A percentile compares a stretch with the other conserved stretches of the same genome.
These are phyloP conservation scores for Mormyrus lacerda DNA, from an alignment of 2,113 vertebrate species.

Conservation along the genomic window DNA sequence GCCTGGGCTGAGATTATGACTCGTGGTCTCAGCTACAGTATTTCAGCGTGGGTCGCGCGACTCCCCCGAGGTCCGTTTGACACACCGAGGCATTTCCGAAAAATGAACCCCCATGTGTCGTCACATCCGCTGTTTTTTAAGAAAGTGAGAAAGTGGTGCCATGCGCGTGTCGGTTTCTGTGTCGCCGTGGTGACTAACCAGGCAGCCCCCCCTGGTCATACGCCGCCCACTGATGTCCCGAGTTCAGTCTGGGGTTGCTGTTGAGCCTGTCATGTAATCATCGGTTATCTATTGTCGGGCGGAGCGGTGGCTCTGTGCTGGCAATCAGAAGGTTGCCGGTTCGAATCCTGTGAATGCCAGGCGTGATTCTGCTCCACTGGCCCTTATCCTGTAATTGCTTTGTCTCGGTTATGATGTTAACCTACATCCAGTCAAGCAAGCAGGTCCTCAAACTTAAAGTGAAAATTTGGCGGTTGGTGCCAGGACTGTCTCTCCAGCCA, in stretches of 20 bases:
- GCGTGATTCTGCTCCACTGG: too few species aligned
- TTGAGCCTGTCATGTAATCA: background rate
- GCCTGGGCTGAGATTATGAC: background rate
- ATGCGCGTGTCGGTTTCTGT: background rate
- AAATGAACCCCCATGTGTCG: background rate
- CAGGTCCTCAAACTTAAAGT: too few species aligned
- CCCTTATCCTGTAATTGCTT: too few species aligned
- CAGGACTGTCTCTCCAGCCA: too few species aligned
- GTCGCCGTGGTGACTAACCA: background rate
- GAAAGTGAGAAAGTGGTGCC: background rate
- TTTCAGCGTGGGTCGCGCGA: background rate
- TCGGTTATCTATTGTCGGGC: background rate
- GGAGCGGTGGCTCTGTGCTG: too few species aligned
- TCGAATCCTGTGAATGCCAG: too few species aligned
- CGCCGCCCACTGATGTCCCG: background rate
- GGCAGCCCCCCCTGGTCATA: background rate
- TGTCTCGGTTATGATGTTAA: too few species aligned
- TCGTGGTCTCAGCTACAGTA: background rate
- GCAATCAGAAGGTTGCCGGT: too few species aligned
- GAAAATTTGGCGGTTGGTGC: too few species aligned
- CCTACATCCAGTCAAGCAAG: too few species aligned
- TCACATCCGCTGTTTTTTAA: background rate
- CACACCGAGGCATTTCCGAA: background rate
- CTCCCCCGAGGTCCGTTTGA: background rate
- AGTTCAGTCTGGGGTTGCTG: background rate